Percentiles rank a stretch among this genome's conserved stretches.
Conservation (phyloP, 1,140 invertebrate species). For the Sinella curviseta region DNA sequence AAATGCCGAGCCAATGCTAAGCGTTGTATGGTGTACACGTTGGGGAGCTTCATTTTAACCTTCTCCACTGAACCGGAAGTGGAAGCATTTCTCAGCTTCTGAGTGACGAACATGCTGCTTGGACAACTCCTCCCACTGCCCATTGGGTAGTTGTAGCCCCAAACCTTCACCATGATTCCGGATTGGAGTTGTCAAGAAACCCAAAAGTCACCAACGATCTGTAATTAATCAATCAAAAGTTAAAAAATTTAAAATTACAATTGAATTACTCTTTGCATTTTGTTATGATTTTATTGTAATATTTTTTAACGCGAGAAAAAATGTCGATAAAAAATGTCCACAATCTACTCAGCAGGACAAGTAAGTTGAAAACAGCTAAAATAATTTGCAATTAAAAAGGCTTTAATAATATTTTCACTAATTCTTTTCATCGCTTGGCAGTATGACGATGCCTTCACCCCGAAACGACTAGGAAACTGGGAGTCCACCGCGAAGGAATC, state of each 20-base stretch:
- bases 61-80: too few species aligned
- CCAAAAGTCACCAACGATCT: background rate
- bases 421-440: background rate
- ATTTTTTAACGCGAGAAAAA: too few species aligned
- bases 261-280: too few species aligned
- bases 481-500: background rate
- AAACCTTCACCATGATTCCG: background rate
- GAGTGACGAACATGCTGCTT: background rate
- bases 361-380: too few species aligned
- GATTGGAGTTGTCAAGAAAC: background rate
- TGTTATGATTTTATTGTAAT: too few species aligned
- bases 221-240: background rate
- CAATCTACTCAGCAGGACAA: constrained; percentile 6
- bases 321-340: background rate
- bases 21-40: too few species aligned
- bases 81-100: background rate
- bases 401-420: background rate
- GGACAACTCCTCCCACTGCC: background rate
- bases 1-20: too few species aligned
- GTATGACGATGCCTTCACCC: constrained; percentile 29
- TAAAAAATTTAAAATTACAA: too few species aligned
- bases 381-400: background rate
- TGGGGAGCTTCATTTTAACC: too few species aligned
- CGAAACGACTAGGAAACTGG: constrained; percentile 31
- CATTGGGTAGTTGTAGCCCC: background rate